Evolutionary conservation across 1,140 invertebrate species (phyloP).

Genomic region (Psix sp.): DNA sequence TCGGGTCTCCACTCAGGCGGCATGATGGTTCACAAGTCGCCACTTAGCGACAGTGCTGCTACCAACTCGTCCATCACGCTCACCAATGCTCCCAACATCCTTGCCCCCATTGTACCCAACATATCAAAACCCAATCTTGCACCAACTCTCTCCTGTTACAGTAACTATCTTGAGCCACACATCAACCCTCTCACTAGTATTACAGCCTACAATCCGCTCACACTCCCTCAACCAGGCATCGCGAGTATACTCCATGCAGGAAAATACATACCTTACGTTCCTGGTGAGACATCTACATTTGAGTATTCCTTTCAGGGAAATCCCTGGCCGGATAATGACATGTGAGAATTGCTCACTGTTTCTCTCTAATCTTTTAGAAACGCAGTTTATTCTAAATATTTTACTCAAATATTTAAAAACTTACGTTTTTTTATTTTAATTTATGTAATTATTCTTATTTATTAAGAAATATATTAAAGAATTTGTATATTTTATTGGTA

Average conservation of each 20-base stretch:
- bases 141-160: conserved; percentile 71
- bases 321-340: too few relatives aligned
- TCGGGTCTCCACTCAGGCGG: conserved; percentile 86
- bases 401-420: too few relatives aligned
- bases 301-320: background rate
- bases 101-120: conserved; percentile 79
- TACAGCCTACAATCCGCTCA: conserved; percentile 85
- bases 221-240: conserved; percentile 73
- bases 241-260: conserved; percentile 77
- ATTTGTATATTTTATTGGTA: too few relatives aligned
- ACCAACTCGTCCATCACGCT: conserved; percentile 71
- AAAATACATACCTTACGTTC: conserved; percentile 88
- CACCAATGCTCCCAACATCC: conserved; percentile 78
- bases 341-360: too few relatives aligned
- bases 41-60: conserved; percentile 61
- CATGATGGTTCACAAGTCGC: conserved; percentile 81
- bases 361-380: too few relatives aligned
- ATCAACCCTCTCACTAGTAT: conserved; percentile 77
- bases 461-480: too few relatives aligned
- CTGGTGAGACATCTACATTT: conserved; percentile 63
- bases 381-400: too few relatives aligned
- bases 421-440: too few relatives aligned
- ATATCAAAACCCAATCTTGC: conserved; percentile 79
- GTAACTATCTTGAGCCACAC: conserved; percentile 67
- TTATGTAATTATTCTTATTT: too few relatives aligned